Percentiles rank a stretch among this genome's conserved stretches.
These are phyloP conservation scores for Rattus rattus DNA, from an alignment of 2,113 vertebrate genomes.

Conservation along the genomic window DNA sequence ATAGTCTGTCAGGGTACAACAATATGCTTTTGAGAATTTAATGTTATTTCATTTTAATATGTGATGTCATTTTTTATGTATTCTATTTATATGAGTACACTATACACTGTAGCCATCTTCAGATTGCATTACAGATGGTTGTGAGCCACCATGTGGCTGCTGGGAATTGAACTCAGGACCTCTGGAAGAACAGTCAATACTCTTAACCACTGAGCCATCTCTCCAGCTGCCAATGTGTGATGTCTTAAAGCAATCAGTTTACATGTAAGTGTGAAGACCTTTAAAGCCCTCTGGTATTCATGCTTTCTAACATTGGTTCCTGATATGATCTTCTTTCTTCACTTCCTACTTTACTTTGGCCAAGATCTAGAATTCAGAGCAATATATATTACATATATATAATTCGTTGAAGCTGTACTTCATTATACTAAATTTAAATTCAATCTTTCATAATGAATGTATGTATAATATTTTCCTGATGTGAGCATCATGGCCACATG, in stretches of 20 bases:
- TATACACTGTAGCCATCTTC: too few species aligned
- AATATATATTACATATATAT: not conserved
- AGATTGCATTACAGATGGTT: too few species aligned
- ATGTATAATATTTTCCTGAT: not conserved
- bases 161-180: too few species aligned
- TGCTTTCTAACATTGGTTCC: not conserved
- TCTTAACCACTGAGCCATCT: too few species aligned
- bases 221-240: not conserved
- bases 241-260: not conserved
- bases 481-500: not conserved
- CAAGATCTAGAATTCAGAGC: not conserved
- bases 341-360: not conserved
- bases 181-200: too few species aligned
- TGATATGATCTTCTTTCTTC: not conserved
- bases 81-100: too few species aligned
- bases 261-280: not conserved
- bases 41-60: not conserved
- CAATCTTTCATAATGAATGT: not conserved
- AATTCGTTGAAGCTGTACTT: not conserved
- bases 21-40: not conserved
- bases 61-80: not conserved
- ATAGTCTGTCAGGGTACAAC: not conserved
- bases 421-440: not conserved
- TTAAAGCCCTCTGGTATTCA: not conserved
- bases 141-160: too few species aligned